phyloP scores from a whole-genome alignment of 2,797 vertebrate genomes.

The Petrocephalus schoutedeni region DNA sequence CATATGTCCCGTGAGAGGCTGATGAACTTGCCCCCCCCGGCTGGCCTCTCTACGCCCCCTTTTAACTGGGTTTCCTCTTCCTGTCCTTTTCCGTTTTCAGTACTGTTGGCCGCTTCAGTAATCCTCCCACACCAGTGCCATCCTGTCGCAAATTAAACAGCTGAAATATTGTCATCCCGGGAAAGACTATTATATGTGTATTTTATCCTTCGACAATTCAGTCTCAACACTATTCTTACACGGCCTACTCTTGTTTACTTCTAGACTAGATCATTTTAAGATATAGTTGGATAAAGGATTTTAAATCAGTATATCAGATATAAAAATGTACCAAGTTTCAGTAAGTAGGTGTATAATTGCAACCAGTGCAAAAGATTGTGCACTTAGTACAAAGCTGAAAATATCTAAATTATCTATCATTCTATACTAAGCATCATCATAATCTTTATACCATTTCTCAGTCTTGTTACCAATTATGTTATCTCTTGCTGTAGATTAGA shows the following conservation, averaged over 20 bases:
- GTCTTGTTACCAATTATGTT: not conserved
- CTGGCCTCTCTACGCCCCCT: not conserved
- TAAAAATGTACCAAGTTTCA: not conserved
- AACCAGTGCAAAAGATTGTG: not conserved
- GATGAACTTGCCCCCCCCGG: not conserved
- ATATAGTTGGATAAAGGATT: not conserved
- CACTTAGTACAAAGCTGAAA: too few species aligned
- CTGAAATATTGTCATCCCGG: not conserved
- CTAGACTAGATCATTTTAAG: not conserved
- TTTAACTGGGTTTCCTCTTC: not conserved
- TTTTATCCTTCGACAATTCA: not conserved
- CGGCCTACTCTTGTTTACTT: not conserved
- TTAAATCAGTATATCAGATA: not conserved
- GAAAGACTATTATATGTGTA: not conserved
- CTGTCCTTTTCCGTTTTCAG: not conserved
- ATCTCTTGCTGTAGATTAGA: not conserved
- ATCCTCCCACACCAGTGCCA: not conserved
- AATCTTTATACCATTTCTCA: not conserved
- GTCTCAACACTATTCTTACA: not conserved
- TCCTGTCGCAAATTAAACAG: not conserved
- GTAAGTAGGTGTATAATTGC: not conserved
- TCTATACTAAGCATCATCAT: not conserved
- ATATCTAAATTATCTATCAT: not conserved
- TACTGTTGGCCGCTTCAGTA: not conserved
- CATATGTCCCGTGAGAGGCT: not conserved